Conservation (phyloP, 2,888 invertebrate species). For the Dusona sp. region DNA sequence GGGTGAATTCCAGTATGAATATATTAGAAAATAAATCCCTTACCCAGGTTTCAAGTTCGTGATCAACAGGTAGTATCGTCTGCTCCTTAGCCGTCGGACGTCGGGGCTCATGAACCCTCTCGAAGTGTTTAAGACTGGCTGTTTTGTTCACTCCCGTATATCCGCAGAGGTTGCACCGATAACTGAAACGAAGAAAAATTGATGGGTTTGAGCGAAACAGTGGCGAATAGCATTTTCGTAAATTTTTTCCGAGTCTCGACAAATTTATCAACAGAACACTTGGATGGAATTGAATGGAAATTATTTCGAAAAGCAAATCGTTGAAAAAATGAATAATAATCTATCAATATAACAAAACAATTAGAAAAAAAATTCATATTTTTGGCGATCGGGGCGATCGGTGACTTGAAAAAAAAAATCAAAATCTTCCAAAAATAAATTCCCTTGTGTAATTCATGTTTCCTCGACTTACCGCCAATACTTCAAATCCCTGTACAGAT, state of each 20-base stretch:
- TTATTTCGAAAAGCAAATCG: background rate
- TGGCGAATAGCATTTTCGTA: no score
- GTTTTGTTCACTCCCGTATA: conserved; percentile 87
- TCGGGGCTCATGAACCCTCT: conserved; percentile 72
- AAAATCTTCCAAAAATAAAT: background rate
- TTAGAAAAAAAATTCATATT: background rate
- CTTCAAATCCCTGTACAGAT: conserved; percentile 89
- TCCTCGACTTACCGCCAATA: conserved; percentile 87
- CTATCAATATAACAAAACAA: background rate
- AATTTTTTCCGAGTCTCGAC: no score
- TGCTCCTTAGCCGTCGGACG: conserved; percentile 83
- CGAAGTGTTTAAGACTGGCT: conserved; percentile 86
- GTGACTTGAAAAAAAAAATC: background rate
- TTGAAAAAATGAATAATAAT: background rate
- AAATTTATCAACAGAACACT: background rate
- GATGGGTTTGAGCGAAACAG: background rate
- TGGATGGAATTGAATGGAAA: background rate
- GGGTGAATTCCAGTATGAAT: background rate
- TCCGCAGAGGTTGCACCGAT: conserved; percentile 87
- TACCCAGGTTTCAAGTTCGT: conserved; percentile 87
- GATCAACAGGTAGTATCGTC: conserved; percentile 84
- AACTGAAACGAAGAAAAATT: conserved; percentile 84
- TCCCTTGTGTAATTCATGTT: background rate
- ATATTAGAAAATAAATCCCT: conserved; percentile 37
- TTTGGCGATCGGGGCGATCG: background rate